Conservation (phyloP, 2,113 vertebrate species). For the Vidua chalybeata region DNA sequence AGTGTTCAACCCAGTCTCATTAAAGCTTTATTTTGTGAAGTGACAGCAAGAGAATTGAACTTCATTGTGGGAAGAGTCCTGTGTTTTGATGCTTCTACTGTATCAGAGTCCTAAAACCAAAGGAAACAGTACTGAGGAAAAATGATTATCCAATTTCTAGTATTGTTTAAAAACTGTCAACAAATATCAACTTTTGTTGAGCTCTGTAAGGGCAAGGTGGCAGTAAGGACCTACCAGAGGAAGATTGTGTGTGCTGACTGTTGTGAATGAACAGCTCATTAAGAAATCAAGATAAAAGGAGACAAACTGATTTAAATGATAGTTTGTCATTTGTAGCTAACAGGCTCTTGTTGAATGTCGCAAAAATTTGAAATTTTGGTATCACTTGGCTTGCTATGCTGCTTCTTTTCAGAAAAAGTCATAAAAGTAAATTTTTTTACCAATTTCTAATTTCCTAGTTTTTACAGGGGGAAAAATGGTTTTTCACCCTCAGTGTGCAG, state of each 20-base stretch:
- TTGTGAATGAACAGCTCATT: neutral
- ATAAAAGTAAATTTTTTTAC: neutral
- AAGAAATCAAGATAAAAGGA: neutral
- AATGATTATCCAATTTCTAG: neutral
- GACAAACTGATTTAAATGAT: neutral
- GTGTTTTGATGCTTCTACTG: neutral
- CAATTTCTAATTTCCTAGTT: neutral
- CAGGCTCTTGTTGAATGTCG: neutral
- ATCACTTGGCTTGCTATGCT: neutral
- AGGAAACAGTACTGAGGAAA: neutral
- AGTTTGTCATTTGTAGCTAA: neutral
- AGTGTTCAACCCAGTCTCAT: neutral
- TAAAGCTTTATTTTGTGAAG: neutral
- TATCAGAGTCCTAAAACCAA: neutral
- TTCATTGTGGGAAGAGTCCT: neutral
- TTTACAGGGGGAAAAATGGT: neutral
- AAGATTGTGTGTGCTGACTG: neutral
- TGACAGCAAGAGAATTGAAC: neutral
- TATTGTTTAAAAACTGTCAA: neutral
- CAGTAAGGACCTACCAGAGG: neutral
- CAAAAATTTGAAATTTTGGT: neutral
- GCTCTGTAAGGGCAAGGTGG: neutral
- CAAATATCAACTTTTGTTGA: neutral
- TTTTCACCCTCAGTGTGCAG: neutral
- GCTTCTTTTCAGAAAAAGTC: neutral